These are phyloP conservation scores for Luperina testacea DNA, from an alignment of 2,888 invertebrate genomes.

Conservation along the genomic window DNA sequence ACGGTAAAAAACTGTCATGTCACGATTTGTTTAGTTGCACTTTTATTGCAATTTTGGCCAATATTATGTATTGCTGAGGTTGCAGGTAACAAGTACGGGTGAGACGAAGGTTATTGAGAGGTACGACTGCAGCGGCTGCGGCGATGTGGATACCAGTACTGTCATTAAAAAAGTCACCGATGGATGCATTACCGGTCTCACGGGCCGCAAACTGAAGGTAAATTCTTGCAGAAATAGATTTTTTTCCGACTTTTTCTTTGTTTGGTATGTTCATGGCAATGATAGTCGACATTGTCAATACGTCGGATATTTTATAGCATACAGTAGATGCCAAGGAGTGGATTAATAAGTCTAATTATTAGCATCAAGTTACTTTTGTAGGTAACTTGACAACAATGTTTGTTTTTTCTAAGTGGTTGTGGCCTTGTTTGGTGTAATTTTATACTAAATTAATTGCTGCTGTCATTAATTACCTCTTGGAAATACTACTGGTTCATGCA, in stretches of 20 bases:
- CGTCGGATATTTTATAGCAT: not conserved
- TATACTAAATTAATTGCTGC: conserved; percentile 1
- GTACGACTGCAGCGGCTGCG: conserved; percentile 98
- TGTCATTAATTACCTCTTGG: not conserved
- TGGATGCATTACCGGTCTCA: conserved; percentile 95
- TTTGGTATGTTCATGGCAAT: not conserved
- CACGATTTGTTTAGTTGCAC: conserved; percentile 82
- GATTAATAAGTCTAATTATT: not conserved
- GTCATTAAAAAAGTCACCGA: conserved; percentile 88
- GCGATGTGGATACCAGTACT: conserved; percentile 97
- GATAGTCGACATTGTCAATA: not conserved
- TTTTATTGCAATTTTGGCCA: conserved; percentile 66
- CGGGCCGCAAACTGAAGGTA: conserved; percentile 97
- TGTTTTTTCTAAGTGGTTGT: not conserved
- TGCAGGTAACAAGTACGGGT: conserved; percentile 96
- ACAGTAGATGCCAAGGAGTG: not conserved
- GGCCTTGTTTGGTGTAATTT: not conserved
- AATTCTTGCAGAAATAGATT: conserved; percentile 36
- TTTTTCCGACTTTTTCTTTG: not conserved
- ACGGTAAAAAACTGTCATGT: conserved; percentile 92
- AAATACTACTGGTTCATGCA: conserved; percentile 1
- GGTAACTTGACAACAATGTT: not conserved
- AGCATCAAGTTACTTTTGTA: conserved; percentile 2
- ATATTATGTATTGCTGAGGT: conserved; percentile 63
- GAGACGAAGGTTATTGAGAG: conserved; percentile 98